A percentile compares a stretch with the other conserved stretches of the same genome.
Evolutionary conservation across 2,113 vertebrate species (phyloP).

Genomic region (Caretta caretta): DNA sequence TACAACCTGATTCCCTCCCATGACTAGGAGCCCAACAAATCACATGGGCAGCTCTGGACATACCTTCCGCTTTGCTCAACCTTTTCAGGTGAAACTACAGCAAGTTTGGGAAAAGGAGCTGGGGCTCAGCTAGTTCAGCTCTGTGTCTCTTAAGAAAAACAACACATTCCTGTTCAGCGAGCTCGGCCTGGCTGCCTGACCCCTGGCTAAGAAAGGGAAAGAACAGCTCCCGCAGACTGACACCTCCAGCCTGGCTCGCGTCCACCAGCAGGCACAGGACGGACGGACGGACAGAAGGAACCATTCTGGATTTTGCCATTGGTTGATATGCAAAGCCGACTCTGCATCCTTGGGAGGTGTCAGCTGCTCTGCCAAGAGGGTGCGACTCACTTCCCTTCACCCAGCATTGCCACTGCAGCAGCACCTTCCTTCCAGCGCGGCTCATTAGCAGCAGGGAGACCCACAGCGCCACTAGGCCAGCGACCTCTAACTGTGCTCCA

Average conservation of each 20-base stretch:
- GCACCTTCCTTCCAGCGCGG: background rate
- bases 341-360: background rate
- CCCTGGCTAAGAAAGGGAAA: background rate
- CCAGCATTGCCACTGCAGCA: conserved; percentile 2
- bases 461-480: background rate
- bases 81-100: background rate
- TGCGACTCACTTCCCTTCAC: accelerated
- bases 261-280: background rate
- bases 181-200: background rate
- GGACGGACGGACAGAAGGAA: conserved; percentile 33
- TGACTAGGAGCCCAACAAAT: background rate
- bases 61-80: background rate
- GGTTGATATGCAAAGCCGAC: background rate
- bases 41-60: background rate
- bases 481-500: background rate
- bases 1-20: background rate
- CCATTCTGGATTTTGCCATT: background rate
- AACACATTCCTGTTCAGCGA: background rate
- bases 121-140: background rate
- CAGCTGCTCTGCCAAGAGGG: background rate
- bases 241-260: background rate
- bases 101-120: background rate
- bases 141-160: background rate
- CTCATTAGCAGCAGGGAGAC: background rate
- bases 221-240: background rate